Base-by-base conservation (phyloP, 2,888 invertebrate species). In the Machimus rusticus region DNA sequence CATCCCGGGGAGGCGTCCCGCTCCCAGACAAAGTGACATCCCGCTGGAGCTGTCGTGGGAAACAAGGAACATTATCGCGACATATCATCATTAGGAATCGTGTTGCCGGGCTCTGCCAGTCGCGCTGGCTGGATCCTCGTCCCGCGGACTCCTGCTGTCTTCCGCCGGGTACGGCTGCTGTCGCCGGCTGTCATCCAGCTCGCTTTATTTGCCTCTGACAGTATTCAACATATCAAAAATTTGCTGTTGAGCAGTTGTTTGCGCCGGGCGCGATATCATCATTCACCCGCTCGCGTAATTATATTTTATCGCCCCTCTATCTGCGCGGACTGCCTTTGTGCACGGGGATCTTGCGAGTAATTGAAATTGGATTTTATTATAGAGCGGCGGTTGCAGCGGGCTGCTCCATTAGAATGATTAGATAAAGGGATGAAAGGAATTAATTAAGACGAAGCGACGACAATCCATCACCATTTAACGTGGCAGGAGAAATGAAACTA, bases 11-110 rank as follows among this genome's bases (percentile, higher is more conserved):
- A 84, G 76, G 23, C 76, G 57, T 66, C 16, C 37, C 9, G 39
- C 12, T 39, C 46, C 34, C 87, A 37, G 86, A 86, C 81, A 88
- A 87, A 88, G 87, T 88, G 74, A 88, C 88, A 88, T 88, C 88
- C 88, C 86, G 88, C 86, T 87, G 76, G 43, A 81, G 87, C 82
- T 87, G 88, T 88, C 88, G 87, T 57, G 86, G 77, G 86, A 88
- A 88, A 78, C 88, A 87, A 88, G 86, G 85, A 88, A 88, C 88
- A 87, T 89, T 89, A 89, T 89, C 89, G 88, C 87, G 89, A 89
- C 88, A 88, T 88, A 88, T 88, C 88, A 88, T 89, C 89, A 89
- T 89, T 88, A 88, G 87, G 87, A 87, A 76, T 87, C 84, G 76
- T 84, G 55, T 82, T 55, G 77, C 77, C 34, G 55, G 77, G 77